Conservation (phyloP, 53 echinoderm and acorn worm genomes). For the Zoroaster sp. region DNA sequence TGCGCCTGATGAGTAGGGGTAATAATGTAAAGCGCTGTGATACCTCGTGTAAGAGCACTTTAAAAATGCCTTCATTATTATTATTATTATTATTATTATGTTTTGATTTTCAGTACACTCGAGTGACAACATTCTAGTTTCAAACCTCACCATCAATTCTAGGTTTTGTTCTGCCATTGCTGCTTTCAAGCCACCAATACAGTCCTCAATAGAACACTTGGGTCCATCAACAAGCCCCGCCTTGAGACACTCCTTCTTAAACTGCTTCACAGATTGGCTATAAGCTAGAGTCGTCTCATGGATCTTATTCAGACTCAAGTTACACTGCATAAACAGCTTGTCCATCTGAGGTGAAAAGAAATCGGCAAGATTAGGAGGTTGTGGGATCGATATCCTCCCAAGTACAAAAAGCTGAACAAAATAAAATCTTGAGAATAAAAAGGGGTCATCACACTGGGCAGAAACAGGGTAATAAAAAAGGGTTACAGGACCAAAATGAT, state of each 20-base stretch:
- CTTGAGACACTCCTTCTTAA: slow-evolving; percentile 77
- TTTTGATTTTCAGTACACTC: too few relatives aligned
- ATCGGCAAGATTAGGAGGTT: not conserved
- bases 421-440: too few relatives aligned
- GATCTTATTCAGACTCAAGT: slow-evolving; percentile 66
- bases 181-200: slow-evolving; percentile 77
- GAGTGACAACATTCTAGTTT: too few relatives aligned
- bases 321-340: slow-evolving; percentile 75
- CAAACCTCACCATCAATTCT: slow-evolving; percentile 76
- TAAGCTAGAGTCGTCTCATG: slow-evolving; percentile 74
- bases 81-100: too few relatives aligned
- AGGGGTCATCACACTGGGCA: not conserved
- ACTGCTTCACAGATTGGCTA: slow-evolving; percentile 68
- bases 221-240: slow-evolving; percentile 71
- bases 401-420: not conserved
- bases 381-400: not conserved
- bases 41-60: too few relatives aligned
- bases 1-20: too few relatives aligned
- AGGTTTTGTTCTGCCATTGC: slow-evolving; percentile 56
- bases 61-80: too few relatives aligned
- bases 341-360: slow-evolving; percentile 63
- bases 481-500: too few relatives aligned
- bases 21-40: too few relatives aligned
- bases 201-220: slow-evolving; percentile 89
- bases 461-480: not conserved